Evolutionary conservation across 2,888 invertebrate genomes (phyloP).

Genomic region (Tinea semifulvella): DNA sequence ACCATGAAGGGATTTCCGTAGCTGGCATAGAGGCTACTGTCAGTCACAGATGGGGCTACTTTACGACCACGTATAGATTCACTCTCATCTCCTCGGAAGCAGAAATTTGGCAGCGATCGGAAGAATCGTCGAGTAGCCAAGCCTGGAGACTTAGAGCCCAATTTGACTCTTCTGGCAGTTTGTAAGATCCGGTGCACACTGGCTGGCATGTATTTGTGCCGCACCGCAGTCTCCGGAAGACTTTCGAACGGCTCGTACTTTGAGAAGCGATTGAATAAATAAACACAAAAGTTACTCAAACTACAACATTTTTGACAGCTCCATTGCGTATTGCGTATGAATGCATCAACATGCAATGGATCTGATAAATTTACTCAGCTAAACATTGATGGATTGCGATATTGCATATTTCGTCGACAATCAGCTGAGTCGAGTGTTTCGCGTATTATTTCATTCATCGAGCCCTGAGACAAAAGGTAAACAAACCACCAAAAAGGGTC

Average conservation of each 20-base stretch:
- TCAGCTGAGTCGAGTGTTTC: no score
- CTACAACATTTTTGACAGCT: no score
- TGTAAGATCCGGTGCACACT: constrained; percentile 29
- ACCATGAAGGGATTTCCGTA: constrained; percentile 53
- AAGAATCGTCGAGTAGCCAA: constrained; percentile 24
- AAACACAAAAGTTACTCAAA: neutral
- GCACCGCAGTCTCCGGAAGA: constrained; percentile 26
- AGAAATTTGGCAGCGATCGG: constrained; percentile 34
- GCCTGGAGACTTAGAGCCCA: constrained; percentile 22
- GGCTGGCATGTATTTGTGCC: constrained; percentile 41
- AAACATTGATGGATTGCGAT: no score
- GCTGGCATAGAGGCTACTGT: constrained; percentile 39
- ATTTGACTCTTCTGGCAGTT: constrained; percentile 27
- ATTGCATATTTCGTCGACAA: no score
- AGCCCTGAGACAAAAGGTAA: no score
- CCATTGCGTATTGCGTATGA: no score
- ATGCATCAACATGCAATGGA: no score
- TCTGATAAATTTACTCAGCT: no score
- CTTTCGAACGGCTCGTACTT: constrained; percentile 10
- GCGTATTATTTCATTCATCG: no score
- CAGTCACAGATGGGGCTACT: constrained; percentile 39
- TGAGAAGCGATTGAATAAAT: neutral
- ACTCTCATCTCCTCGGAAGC: constrained; percentile 38
- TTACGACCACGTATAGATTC: constrained; percentile 24
- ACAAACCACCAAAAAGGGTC: no score